Evolutionary conservation across 2,113 vertebrate species (phyloP), one percentile per base, ranked within the genome.

Genomic region (Strigops habroptila): DNA sequence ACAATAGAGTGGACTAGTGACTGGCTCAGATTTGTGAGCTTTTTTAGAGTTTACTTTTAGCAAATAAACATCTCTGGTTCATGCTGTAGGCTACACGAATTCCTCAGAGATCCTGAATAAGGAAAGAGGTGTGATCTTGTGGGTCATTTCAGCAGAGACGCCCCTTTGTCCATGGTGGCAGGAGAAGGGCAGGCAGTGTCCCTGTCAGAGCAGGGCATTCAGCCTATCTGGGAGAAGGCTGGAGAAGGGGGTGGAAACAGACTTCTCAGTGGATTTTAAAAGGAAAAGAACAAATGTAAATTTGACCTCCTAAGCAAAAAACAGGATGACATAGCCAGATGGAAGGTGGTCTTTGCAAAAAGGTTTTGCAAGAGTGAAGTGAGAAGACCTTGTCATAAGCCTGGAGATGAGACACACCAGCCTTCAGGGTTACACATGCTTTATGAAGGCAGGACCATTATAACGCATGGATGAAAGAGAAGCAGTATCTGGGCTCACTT

Each of bases 171-270:
- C 0, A 0, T 16, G 28, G 31, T 59, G 41, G 18, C 37, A 70
- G n/a, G 10, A 67, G 59, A 82, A 74, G 37, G 59, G 44, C 8
- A 53, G n/a, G 27, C 0, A 1, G 12, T 44, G 23, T 35, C 33
- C 65, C 21, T 68, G 35, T 13, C 0, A 2, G 39, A 82, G 18
- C 57, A 75, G 17, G 17, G 27, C 35, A 59, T 71, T 75, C 35
- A 62, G 53, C 37, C n/a, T 78, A n/a, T 2, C 0, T 0, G 15
- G 14, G 46, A 64, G 2, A 25, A 83, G n/a, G 25, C 18, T 49
- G 33, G 51, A 55, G 49, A 62, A 65, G 27, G 62, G 28, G 7
- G 60, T 9, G 5, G 16, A 27, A 91, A 67, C 12, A 68, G 46
- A 31, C 2, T 73, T 79, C 57, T 39, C 48, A 23, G 78, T 18